Base-by-base conservation (phyloP, 2,888 invertebrate genomes). In the Drosophila peninsularis region DNA sequence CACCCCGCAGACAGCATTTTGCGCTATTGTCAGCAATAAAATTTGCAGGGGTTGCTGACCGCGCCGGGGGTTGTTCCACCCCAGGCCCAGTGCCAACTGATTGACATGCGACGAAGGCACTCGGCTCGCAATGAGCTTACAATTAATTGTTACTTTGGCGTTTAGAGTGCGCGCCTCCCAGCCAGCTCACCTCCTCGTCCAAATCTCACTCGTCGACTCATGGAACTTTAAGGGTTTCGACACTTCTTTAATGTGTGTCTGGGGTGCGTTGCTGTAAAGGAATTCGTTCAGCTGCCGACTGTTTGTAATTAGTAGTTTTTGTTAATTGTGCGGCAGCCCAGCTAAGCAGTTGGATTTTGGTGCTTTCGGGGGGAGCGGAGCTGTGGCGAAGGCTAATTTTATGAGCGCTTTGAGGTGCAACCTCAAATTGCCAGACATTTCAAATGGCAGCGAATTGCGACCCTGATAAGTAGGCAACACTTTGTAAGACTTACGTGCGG, bases 1-100 rank as follows among this genome's bases (percentile, higher is more conserved):
- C 62, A 42, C 32, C 61, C 58, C 64, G 72, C 68, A 45, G 64
- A 56, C 60, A 70, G 39, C 34, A 21, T 69, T 85, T 85, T 82
- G 57, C 58, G 77, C 87, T 76, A 82, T 82, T 88, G 82, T 82
- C 82, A 82, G 87, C 82, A 83, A 77, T 86, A 88, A 82, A 69
- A 88, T 62, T 62, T 58, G 74, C 67, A 68, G 55, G 74, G 74
- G 78, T 78, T 78, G 74, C 62, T 67, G 73, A 62, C 58, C 56
- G 45, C 49, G 32, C 11, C 39, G 27, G 21, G 60, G 71, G 64
- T 65, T 55, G 72, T 39, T 74, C 24, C 24, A 37, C 37, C 27
- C 65, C 49, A 21, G 21, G 37, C 42, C 50, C 42, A 56, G 14
- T 52, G 62, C 57, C 60, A 57, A 49, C 62, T 85, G 83, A 80